Conservation (phyloP, 2,797 vertebrate species). For the Acrossocheilus fasciatus region DNA sequence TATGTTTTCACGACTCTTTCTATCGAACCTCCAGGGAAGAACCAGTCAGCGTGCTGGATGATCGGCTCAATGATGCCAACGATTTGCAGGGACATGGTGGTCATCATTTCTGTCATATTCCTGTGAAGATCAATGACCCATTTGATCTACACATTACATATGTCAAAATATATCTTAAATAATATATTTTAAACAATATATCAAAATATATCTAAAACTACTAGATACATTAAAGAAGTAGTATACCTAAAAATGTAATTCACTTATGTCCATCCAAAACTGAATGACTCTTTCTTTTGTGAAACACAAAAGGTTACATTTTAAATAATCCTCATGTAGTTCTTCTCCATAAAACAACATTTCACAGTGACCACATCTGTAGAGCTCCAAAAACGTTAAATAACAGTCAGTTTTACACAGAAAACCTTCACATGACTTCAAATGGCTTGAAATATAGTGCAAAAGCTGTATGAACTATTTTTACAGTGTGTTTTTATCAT, state of each 20-base stretch:
- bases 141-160: slow-evolving; percentile 22
- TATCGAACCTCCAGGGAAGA: slow-evolving; percentile 94
- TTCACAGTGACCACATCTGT: background rate
- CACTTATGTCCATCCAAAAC: background rate
- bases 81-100: slow-evolving; percentile 95
- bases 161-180: slow-evolving; percentile 10
- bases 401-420: background rate
- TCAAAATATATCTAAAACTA: background rate
- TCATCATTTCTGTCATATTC: slow-evolving; percentile 99
- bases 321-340: background rate
- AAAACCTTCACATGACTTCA: background rate
- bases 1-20: slow-evolving; percentile 38
- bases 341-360: background rate
- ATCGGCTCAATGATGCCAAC: slow-evolving; percentile 96
- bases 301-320: background rate
- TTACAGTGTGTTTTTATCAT: background rate
- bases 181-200: too few relatives aligned
- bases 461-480: background rate
- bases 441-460: background rate
- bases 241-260: background rate
- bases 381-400: background rate
- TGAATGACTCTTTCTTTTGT: background rate
- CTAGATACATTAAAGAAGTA: background rate
- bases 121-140: slow-evolving; percentile 71
- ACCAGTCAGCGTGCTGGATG: slow-evolving; percentile 97